phyloP scores from a whole-genome alignment of 2,113 vertebrate species.

The Ceyx margarethae region DNA sequence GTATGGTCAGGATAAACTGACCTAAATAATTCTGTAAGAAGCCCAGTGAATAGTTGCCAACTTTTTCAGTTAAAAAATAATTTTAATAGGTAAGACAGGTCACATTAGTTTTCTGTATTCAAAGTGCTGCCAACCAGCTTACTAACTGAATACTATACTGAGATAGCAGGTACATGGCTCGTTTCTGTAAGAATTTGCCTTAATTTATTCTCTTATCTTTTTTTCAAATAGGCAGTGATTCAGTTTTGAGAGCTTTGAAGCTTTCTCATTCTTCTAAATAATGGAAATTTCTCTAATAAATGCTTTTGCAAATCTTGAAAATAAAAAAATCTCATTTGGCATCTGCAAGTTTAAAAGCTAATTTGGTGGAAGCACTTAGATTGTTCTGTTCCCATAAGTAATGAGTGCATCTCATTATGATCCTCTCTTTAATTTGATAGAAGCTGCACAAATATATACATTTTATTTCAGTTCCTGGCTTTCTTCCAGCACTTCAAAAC shows the following conservation, averaged over 20 bases:
- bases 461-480: neutral
- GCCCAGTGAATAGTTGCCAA: neutral
- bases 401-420: neutral
- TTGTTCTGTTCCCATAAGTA: conserved; percentile 52
- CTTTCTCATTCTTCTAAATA: conserved; percentile 36
- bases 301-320: conserved; percentile 13
- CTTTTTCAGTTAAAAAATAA: neutral
- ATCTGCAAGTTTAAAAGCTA: conserved; percentile 50
- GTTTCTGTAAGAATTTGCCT: neutral
- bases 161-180: neutral
- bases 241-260: neutral
- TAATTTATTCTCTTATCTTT: conserved; percentile 20
- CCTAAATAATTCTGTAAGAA: neutral
- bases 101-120: neutral
- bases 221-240: neutral
- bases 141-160: neutral
- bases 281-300: conserved; percentile 33
- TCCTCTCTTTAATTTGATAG: conserved; percentile 21
- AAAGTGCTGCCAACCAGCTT: neutral
- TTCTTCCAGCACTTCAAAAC: conserved; percentile 17
- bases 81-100: neutral
- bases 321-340: conserved; percentile 30
- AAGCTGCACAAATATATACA: neutral
- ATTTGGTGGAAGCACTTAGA: conserved; percentile 10
- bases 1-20: neutral